Base-by-base conservation (phyloP, 2,888 invertebrate genomes). In the Frankliniella intonsa region DNA sequence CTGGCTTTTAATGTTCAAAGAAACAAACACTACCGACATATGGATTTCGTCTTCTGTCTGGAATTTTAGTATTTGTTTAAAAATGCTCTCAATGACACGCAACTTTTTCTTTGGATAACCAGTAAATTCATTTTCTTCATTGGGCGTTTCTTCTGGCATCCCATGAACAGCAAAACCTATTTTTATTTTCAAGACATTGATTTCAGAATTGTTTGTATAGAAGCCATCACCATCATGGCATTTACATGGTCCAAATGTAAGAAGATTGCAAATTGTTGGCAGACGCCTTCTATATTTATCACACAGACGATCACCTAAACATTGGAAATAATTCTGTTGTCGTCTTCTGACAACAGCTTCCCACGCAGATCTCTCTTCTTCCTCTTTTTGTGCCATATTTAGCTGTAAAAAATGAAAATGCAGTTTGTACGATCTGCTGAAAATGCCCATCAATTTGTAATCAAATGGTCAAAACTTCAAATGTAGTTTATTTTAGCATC, bases 261-360 rank as follows among this genome's bases (percentile, higher is more conserved):
- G 69, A 76, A 76, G 69, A 25, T 76, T 76, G 25, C 69, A 76
- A 76, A 76, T 76, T 2, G 69, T 25, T 11, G 69, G 69, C 25
- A 76, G 22, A 12, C 69, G 22, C 22, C 25, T 76, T 22, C 69
- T 76, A 22, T 22, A 76, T 10, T 12, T 25, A 25, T n/a, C n/a
- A 22, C 1, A 76, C 10, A 25, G 10, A 8, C 12, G 25, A 10
- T 9, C 25, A 5, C 69, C 69, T 0, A 76, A 76, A n/a, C 22
- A 25, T 12, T 76, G 10, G 10, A 76, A 25, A 25, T 76, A 76
- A 22, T 22, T 22, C 25, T 76, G 69, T 22, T 76, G 69, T 76
- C 11, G 9, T 25, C 69, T 0, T 22, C 12, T 10, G 25, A 22
- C 25, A 25, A 8, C 12, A 25, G 12, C 25, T 25, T 25, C 25